Percentiles rank a stretch among this genome's conserved stretches.
Evolutionary conservation across 2,113 vertebrate species (phyloP).

Genomic region (Serilophus lunatus): DNA sequence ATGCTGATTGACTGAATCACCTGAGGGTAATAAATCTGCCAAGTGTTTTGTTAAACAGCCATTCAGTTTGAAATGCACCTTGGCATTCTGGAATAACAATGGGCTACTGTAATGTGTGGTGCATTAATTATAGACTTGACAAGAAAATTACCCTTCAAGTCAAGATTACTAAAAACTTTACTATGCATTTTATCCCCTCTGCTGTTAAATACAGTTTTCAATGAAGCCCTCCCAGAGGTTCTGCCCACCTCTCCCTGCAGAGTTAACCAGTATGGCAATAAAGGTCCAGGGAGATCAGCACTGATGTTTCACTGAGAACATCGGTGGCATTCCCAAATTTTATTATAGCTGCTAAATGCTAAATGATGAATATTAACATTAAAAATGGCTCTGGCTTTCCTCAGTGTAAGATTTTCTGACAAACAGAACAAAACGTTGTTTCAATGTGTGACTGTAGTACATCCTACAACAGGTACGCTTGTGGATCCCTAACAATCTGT

Average conservation of each 20-base stretch:
- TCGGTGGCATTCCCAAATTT: background rate
- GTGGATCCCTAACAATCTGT: background rate
- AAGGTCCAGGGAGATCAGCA: background rate
- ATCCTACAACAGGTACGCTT: background rate
- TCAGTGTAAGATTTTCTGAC: background rate
- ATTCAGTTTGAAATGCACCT: constrained; percentile 74
- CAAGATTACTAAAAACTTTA: constrained; percentile 63
- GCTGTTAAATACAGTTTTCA: background rate
- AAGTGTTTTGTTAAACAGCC: constrained; percentile 76
- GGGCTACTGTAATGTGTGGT: constrained; percentile 53
- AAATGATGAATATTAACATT: background rate
- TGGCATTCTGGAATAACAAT: constrained; percentile 71
- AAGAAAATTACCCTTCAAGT: constrained; percentile 78
- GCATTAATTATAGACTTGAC: constrained; percentile 79
- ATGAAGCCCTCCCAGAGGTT: background rate
- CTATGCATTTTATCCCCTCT: background rate
- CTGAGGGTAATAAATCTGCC: constrained; percentile 71
- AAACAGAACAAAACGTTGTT: background rate
- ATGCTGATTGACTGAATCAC: constrained; percentile 74
- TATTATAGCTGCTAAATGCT: background rate
- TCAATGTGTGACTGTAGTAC: background rate
- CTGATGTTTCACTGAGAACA: background rate
- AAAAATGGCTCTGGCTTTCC: background rate
- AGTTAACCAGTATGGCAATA: background rate
- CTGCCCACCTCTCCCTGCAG: background rate